A percentile compares a stretch with the other conserved stretches of the same genome.
These are phyloP conservation scores for Aphyosemion australe DNA, from an alignment of 2,113 vertebrate genomes.

Conservation along the genomic window DNA sequence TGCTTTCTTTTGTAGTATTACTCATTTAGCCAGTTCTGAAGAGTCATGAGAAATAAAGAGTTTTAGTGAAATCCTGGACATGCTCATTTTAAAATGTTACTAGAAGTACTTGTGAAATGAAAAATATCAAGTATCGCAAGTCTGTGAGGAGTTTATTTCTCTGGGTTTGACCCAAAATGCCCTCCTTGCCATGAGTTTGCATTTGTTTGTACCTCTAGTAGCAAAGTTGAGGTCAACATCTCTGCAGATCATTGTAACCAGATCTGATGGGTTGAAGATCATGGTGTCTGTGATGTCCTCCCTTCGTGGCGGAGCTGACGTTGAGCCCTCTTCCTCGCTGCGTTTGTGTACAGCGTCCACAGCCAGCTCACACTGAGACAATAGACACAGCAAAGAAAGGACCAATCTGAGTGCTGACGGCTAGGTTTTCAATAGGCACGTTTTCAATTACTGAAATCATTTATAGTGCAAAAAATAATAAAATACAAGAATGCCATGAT, in stretches of 20 bases:
- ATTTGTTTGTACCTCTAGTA: conserved; percentile 82
- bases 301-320: conserved; percentile 77
- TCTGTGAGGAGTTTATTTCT: background rate
- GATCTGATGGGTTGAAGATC: conserved; percentile 89
- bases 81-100: no score
- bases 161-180: background rate
- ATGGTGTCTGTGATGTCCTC: conserved; percentile 94
- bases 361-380: conserved; percentile 86
- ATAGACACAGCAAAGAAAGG: background rate
- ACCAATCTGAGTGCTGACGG: background rate
- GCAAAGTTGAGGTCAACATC: conserved; percentile 92
- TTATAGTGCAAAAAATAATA: background rate
- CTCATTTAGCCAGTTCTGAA: background rate
- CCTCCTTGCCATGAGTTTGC: background rate
- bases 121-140: background rate
- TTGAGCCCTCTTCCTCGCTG: conserved; percentile 62
- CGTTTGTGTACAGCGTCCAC: conserved; percentile 90
- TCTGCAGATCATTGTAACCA: conserved; percentile 88
- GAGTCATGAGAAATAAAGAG: background rate
- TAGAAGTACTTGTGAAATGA: background rate
- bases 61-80: no score
- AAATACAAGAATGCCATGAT: background rate
- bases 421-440: no score
- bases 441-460: background rate
- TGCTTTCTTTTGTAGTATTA: background rate